Conservation (phyloP, 2,113 vertebrate species). For the Synodontis membranacea region DNA sequence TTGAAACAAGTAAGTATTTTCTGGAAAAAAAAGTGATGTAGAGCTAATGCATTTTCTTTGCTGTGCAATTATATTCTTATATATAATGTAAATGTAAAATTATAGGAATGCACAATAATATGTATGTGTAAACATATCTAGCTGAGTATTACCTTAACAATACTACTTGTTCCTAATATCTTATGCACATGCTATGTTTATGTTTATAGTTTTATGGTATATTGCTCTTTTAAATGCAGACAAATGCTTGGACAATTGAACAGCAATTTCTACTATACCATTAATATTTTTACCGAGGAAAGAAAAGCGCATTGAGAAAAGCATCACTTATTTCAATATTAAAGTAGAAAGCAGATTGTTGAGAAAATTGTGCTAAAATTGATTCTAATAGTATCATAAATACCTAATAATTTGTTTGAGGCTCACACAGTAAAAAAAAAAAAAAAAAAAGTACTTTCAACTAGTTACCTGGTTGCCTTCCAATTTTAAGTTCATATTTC, state of each 20-base stretch:
- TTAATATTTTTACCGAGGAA: no score
- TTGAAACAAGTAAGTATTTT: slow-evolving; percentile 49
- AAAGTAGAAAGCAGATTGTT: background rate
- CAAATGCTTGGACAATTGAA: background rate
- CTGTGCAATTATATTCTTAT: background rate
- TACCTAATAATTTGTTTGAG: background rate
- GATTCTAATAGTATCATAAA: background rate
- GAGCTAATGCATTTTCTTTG: background rate
- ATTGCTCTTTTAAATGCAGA: background rate
- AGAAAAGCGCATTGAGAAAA: background rate
- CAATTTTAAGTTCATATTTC: no score
- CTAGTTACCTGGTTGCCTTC: no score
- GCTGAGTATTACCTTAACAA: background rate
- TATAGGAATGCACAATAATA: no score
- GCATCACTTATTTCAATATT: background rate
- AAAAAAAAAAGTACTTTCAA: no score
- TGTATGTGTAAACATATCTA: background rate
- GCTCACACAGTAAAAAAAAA: no score
- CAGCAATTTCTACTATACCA: background rate
- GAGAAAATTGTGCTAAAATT: background rate
- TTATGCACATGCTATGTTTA: background rate
- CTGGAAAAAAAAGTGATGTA: background rate
- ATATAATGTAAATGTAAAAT: no score
- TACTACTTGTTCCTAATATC: background rate
- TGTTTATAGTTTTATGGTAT: background rate